These are phyloP conservation scores for Garrulus glandarius DNA, from an alignment of 2,797 vertebrate species.

Conservation along the genomic window DNA sequence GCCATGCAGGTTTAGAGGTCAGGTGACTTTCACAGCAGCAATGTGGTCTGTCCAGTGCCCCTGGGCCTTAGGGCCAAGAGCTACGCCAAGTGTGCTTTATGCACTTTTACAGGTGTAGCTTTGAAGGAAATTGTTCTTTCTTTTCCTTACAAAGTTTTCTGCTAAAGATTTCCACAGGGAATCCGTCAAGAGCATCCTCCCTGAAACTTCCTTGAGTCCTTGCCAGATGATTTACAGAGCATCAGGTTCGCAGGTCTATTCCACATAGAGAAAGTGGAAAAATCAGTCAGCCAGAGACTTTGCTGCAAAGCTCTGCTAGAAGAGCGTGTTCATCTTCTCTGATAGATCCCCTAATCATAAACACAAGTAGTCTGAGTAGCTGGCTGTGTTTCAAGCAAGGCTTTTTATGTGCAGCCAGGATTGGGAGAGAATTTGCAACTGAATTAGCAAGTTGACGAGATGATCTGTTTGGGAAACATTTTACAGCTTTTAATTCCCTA, in stretches of 20 bases:
- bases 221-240: not conserved
- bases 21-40: rapidly evolving
- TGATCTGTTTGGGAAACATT: not conserved
- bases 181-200: not conserved
- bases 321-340: not conserved
- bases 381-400: not conserved
- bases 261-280: not conserved
- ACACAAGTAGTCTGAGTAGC: not conserved
- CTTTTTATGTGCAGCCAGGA: not conserved
- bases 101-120: not conserved
- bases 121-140: not conserved
- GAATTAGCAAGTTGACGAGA: not conserved
- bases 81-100: not conserved
- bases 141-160: not conserved
- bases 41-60: not conserved
- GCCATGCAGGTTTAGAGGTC: not conserved
- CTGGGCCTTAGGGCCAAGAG: not conserved
- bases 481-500: not conserved
- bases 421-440: not conserved
- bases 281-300: not conserved
- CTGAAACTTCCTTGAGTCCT: not conserved
- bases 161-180: not conserved
- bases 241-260: not conserved
- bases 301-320: not conserved
- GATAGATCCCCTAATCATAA: not conserved